Conservation (phyloP, 2,888 invertebrate species). For the Cheilosia variabilis region DNA sequence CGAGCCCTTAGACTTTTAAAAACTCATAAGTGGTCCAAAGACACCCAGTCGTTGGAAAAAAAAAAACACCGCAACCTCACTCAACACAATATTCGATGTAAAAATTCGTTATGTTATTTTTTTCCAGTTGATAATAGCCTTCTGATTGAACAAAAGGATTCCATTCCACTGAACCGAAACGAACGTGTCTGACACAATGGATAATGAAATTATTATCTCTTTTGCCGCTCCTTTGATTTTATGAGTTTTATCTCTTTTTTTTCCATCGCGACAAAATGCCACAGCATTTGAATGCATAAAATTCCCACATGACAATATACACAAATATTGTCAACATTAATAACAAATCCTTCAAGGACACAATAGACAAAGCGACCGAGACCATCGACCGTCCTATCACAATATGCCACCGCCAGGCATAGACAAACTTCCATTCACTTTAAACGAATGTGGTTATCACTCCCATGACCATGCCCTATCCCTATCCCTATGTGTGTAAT, state of each 20-base stretch:
- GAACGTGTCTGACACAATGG: conserved; percentile 54
- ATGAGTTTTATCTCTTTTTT: conserved; percentile 7
- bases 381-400: conserved; percentile 13
- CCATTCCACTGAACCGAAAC: conserved; percentile 12
- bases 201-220: conserved; percentile 54
- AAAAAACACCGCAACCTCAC: no score
- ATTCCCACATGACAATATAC: conserved; percentile 38
- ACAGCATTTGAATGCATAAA: conserved; percentile 13
- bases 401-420: conserved; percentile 13
- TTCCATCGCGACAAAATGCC: conserved; percentile 21
- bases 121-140: conserved; percentile 41
- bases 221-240: conserved; percentile 49
- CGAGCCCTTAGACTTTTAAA: background rate
- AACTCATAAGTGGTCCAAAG: background rate
- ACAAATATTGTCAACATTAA: conserved; percentile 58
- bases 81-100: background rate
- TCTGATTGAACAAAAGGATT: conserved; percentile 37
- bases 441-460: conserved; percentile 7
- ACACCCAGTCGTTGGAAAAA: no score
- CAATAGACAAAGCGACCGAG: conserved; percentile 29
- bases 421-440: conserved; percentile 5
- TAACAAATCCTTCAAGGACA: conserved; percentile 61
- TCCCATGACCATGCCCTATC: background rate
- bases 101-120: conserved; percentile 28
- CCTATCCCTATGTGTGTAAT: conserved; percentile 10